Conservation (phyloP, 2,797 vertebrate genomes). For the Pipistrellus nathusii region DNA sequence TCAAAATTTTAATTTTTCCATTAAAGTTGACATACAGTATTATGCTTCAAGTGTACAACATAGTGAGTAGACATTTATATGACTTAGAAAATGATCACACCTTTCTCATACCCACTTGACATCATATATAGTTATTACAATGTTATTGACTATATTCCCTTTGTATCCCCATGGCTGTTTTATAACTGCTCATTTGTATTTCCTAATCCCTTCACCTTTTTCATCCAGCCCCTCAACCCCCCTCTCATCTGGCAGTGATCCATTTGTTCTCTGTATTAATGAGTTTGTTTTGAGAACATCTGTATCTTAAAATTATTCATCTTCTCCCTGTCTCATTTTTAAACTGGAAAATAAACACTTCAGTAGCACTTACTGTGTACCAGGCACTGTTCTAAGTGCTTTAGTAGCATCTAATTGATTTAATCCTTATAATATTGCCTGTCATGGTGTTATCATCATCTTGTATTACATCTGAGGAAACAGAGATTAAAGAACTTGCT, state of each 20-base stretch:
- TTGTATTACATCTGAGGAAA: background rate
- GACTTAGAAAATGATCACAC: background rate
- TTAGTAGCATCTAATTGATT: background rate
- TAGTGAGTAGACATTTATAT: background rate
- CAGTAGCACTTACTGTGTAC: background rate
- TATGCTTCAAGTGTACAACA: no score
- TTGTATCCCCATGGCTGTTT: background rate
- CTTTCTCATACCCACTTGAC: background rate
- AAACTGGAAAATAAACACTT: slow-evolving; percentile 29
- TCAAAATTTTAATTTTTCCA: background rate
- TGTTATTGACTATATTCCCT: background rate
- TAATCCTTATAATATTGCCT: background rate
- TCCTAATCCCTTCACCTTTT: background rate
- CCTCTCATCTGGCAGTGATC: background rate
- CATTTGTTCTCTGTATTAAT: background rate
- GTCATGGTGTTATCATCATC: background rate
- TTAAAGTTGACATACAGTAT: background rate
- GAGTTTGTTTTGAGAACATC: background rate
- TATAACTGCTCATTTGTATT: background rate
- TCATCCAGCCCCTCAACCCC: background rate
- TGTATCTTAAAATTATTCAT: slow-evolving; percentile 30
- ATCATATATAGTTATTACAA: background rate
- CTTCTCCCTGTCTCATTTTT: slow-evolving; percentile 46
- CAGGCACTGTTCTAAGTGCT: background rate
- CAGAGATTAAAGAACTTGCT: background rate